Conservation (phyloP, 2,797 vertebrate genomes). For the Platalea minor region DNA sequence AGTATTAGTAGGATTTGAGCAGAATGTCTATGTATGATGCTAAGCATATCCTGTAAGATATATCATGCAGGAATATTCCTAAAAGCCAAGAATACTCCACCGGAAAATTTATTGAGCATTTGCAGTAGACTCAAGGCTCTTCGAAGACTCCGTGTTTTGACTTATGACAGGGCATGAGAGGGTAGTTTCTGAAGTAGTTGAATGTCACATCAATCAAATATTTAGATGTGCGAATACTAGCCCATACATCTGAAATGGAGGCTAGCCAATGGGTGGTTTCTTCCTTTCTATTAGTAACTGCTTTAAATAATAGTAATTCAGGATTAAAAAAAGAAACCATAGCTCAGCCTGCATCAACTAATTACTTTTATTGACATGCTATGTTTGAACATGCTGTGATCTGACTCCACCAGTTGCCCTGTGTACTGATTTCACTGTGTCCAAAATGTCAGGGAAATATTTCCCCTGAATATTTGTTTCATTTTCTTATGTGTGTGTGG, state of each 20-base stretch:
- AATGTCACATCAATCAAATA: background rate
- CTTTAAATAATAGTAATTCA: background rate
- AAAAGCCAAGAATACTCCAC: background rate
- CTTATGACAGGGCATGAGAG: background rate
- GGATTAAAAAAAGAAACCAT: background rate
- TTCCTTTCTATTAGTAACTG: background rate
- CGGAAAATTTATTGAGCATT: background rate
- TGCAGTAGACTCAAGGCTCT: background rate
- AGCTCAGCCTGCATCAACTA: background rate
- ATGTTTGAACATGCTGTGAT: background rate
- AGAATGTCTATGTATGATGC: background rate
- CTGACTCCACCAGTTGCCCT: background rate
- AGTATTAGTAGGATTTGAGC: background rate
- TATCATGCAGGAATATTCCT: background rate
- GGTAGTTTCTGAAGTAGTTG: background rate
- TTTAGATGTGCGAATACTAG: background rate
- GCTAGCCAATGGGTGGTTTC: background rate
- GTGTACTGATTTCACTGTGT: background rate
- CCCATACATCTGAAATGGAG: background rate
- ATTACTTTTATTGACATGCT: background rate
- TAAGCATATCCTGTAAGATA: background rate
- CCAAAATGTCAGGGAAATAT: background rate
- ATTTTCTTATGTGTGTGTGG: background rate
- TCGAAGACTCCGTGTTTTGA: background rate
- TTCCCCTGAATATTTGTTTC: background rate